Conservation (phyloP, 1,140 invertebrate genomes). For the Rhysida immarginata region DNA sequence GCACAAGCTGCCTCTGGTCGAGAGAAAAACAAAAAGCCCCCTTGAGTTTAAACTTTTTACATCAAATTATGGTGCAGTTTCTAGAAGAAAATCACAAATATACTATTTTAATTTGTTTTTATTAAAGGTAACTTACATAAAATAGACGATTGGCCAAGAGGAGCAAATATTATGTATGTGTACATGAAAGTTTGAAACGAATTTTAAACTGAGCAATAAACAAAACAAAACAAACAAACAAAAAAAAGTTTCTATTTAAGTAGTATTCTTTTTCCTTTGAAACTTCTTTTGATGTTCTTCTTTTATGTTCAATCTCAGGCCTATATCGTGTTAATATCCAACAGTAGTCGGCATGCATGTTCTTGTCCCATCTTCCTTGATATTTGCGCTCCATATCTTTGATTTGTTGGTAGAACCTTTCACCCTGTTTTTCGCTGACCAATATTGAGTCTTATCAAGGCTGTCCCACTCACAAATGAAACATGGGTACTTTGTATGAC, state of each 20-base stretch:
- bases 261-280: neutral
- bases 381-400: neutral
- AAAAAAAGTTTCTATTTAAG: neutral
- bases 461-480: neutral
- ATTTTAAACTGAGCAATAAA: neutral
- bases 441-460: neutral
- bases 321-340: neutral
- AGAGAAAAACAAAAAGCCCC: too few species aligned
- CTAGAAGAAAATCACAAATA: too few species aligned
- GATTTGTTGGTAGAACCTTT: neutral
- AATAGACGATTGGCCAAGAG: too few species aligned
- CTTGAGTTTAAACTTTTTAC: too few species aligned
- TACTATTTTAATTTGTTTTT: too few species aligned
- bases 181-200: neutral
- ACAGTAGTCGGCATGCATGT: neutral
- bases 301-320: neutral
- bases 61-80: too few species aligned
- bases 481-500: neutral
- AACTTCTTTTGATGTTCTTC: neutral
- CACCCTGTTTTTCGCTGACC: neutral
- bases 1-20: too few species aligned
- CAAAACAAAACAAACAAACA: too few species aligned
- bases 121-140: too few species aligned
- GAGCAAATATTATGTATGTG: neutral
- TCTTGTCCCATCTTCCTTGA: neutral